A percentile compares a stretch with the other conserved stretches of the same genome.
Evolutionary conservation across 1,140 invertebrate genomes (phyloP).

Genomic region (Oscheius sp.): DNA sequence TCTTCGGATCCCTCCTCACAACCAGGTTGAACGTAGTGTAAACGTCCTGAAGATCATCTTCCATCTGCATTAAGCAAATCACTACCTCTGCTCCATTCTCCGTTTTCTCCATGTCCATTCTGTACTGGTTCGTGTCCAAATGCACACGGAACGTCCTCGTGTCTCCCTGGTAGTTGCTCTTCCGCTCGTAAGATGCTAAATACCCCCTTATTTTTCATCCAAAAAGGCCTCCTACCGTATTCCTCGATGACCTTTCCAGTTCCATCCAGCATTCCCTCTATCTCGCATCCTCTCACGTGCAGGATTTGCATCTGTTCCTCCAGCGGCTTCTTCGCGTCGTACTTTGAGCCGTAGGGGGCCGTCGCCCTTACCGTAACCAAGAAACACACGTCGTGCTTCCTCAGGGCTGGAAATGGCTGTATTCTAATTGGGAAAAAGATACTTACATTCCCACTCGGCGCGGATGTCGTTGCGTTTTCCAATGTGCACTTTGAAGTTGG

Average conservation of each 20-base stretch:
- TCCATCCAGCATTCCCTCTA: slow-evolving; percentile 96
- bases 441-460: slow-evolving; percentile 85
- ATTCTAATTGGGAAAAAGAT: slow-evolving; percentile 18
- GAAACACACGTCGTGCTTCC: slow-evolving; percentile 97
- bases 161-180: slow-evolving; percentile 67
- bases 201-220: background rate
- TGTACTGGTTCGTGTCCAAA: slow-evolving; percentile 86
- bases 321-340: slow-evolving; percentile 70
- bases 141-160: slow-evolving; percentile 85
- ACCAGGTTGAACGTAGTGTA: slow-evolving; percentile 97
- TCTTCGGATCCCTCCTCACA: slow-evolving; percentile 93
- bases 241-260: slow-evolving; percentile 95
- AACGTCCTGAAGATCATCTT: slow-evolving; percentile 70
- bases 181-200: slow-evolving; percentile 30
- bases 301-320: slow-evolving; percentile 74
- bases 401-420: slow-evolving; percentile 63
- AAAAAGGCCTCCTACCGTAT: slow-evolving; percentile 61
- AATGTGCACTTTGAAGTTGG: slow-evolving; percentile 87
- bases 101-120: slow-evolving; percentile 75
- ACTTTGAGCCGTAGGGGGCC: slow-evolving; percentile 72
- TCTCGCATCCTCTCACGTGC: slow-evolving; percentile 92
- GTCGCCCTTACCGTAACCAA: slow-evolving; percentile 83
- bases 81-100: slow-evolving; percentile 67
- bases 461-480: slow-evolving; percentile 86
- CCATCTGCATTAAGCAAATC: background rate